These are phyloP conservation scores for Glandiceps talaboti DNA, from an alignment of 53 echinoderm and acorn worm species.

Conservation along the genomic window DNA sequence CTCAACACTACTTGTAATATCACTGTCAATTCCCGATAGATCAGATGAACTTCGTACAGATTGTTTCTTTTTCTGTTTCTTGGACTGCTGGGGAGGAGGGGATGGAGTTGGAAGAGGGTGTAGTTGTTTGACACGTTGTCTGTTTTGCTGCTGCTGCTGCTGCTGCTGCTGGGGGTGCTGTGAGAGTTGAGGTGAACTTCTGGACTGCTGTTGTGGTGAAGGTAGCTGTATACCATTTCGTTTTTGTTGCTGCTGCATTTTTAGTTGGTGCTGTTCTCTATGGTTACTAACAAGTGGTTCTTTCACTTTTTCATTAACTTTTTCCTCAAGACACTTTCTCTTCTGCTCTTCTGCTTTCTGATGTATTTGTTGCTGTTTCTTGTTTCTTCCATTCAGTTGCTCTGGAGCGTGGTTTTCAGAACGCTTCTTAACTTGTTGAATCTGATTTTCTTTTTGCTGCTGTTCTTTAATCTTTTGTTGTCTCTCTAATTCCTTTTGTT, in stretches of 20 bases:
- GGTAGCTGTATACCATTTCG: conserved; percentile 20
- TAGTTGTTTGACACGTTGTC: conserved; percentile 8
- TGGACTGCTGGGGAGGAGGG: conserved; percentile 4
- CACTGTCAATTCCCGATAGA: not conserved
- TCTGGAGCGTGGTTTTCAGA: not conserved
- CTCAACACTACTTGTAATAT: not conserved
- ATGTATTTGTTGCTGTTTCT: not conserved
- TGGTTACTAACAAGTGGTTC: not conserved
- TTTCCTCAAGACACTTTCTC: not conserved
- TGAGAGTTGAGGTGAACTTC: not conserved
- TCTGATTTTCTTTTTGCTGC: too few species aligned
- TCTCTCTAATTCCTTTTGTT: too few species aligned
- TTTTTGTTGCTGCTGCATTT: conserved; percentile 6
- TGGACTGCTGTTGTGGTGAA: conserved; percentile 9
- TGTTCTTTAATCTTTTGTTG: too few species aligned
- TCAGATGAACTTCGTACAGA: not conserved
- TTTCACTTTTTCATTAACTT: not conserved
- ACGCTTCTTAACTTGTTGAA: not conserved
- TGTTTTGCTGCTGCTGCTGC: conserved; percentile 25
- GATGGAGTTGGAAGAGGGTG: conserved; percentile 1
- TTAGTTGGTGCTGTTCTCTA: not conserved
- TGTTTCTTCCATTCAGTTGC: not conserved
- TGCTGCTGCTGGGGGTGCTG: conserved; percentile 5
- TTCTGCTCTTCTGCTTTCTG: not conserved
- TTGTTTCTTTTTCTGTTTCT: conserved; percentile 5